Percentiles rank a stretch among this genome's conserved stretches.
These are phyloP conservation scores for Hyphantria cunea DNA, from an alignment of 1,140 invertebrate genomes.

Conservation along the genomic window DNA sequence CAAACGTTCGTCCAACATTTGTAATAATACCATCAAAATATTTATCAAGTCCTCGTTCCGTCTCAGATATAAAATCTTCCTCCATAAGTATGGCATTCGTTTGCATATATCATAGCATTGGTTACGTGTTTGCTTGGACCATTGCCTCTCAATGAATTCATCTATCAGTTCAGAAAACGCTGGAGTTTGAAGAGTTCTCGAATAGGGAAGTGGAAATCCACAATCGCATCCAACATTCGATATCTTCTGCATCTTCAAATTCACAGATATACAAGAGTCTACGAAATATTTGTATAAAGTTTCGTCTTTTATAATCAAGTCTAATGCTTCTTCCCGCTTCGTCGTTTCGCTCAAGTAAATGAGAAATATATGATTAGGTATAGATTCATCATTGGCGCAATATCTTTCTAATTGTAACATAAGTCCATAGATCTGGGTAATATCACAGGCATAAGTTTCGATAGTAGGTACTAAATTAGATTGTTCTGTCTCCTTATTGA, in stretches of 20 bases:
- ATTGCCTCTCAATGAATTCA: conserved; percentile 75
- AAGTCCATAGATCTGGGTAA: conserved; percentile 65
- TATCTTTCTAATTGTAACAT: conserved; percentile 72
- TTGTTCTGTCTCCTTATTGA: conserved; percentile 62
- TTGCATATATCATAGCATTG: conserved; percentile 82
- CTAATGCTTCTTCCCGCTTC: conserved; percentile 53
- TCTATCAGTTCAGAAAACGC: conserved; percentile 71
- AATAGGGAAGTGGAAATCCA: conserved; percentile 74
- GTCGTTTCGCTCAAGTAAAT: conserved; percentile 59
- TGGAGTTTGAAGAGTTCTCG: conserved; percentile 66
- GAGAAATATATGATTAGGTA: conserved; percentile 73
- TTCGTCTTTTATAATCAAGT: conserved; percentile 66
- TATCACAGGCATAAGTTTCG: conserved; percentile 72
- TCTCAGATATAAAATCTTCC: conserved; percentile 75
- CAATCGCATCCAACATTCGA: conserved; percentile 72
- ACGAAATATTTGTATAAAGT: conserved; percentile 77
- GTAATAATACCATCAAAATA: conserved; percentile 71
- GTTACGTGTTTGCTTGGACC: conserved; percentile 67
- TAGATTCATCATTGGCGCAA: conserved; percentile 68
- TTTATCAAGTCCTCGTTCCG: conserved; percentile 77
- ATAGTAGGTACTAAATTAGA: conserved; percentile 72
- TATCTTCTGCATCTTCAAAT: conserved; percentile 65
- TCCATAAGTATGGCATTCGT: conserved; percentile 83
- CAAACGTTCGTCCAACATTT: conserved; percentile 77
- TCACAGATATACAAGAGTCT: conserved; percentile 75